Evolutionary conservation across 2,797 vertebrate species (phyloP).

Genomic region (Delichon dasypus): DNA sequence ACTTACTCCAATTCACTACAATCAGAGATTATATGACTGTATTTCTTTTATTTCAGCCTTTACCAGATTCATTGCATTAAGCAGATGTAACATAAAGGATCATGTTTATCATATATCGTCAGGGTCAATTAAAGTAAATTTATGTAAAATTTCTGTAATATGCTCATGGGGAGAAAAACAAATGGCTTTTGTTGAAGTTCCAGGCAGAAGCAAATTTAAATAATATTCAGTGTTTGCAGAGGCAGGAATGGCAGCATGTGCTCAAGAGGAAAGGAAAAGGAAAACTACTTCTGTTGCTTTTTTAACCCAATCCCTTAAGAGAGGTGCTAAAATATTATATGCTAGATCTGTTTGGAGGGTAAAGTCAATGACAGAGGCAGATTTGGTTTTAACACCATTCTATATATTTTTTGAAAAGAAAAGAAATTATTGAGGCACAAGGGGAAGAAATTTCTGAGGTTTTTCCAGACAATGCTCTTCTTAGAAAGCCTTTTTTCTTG

Average conservation of each 20-base stretch:
- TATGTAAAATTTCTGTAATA: background rate
- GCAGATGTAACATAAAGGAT: background rate
- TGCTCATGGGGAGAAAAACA: background rate
- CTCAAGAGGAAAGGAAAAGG: background rate
- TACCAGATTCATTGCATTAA: background rate
- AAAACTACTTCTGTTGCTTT: background rate
- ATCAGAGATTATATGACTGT: background rate
- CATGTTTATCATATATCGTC: background rate
- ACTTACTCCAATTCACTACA: background rate
- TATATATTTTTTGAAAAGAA: background rate
- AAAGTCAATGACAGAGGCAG: background rate
- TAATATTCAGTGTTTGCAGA: background rate
- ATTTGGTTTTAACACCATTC: background rate
- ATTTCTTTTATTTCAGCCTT: background rate
- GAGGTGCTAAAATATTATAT: background rate
- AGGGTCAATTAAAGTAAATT: background rate
- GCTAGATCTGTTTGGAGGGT: background rate
- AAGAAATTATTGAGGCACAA: background rate
- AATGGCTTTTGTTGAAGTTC: background rate
- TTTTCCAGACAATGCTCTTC: background rate
- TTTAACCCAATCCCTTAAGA: background rate
- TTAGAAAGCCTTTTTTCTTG: background rate
- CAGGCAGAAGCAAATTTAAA: background rate
- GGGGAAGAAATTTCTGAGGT: background rate
- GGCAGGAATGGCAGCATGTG: background rate